Conservation (phyloP, 2,113 vertebrate species). For the Dasypus novemcinctus region DNA sequence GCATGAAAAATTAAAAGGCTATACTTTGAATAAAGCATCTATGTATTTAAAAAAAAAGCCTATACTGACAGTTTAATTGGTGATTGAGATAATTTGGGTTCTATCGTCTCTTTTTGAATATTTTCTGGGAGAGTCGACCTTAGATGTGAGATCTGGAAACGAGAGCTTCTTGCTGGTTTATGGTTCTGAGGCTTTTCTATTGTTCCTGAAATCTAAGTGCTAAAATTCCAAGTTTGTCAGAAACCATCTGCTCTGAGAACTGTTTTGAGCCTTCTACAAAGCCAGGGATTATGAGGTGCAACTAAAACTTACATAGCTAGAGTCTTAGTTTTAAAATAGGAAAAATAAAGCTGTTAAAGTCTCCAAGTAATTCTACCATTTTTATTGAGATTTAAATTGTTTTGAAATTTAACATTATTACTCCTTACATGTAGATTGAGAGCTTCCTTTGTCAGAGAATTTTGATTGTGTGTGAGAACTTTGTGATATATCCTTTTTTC, state of each 20-base stretch:
- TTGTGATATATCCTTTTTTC: not conserved
- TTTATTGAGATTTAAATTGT: not conserved
- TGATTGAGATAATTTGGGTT: not conserved
- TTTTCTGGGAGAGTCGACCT: not conserved
- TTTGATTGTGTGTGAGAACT: not conserved
- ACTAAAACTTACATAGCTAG: not conserved
- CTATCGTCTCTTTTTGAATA: not conserved
- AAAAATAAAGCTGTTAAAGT: not conserved
- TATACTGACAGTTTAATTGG: not conserved
- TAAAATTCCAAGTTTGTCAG: not conserved
- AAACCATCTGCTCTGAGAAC: not conserved
- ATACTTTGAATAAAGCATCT: too few relatives aligned
- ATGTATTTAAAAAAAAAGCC: too few relatives aligned
- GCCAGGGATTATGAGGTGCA: not conserved
- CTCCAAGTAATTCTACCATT: not conserved
- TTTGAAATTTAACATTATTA: not conserved
- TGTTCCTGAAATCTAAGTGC: not conserved
- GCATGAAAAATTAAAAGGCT: not conserved
- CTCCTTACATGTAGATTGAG: not conserved
- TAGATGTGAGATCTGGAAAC: not conserved
- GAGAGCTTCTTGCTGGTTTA: not conserved
- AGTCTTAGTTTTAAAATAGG: not conserved
- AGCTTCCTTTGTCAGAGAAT: not conserved
- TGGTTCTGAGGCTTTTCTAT: not conserved
- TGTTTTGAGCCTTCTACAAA: not conserved